A percentile compares a stretch with the other conserved stretches of the same genome.
phyloP scores from a whole-genome alignment of 2,113 vertebrate species.

The Corydoras maculifer region DNA sequence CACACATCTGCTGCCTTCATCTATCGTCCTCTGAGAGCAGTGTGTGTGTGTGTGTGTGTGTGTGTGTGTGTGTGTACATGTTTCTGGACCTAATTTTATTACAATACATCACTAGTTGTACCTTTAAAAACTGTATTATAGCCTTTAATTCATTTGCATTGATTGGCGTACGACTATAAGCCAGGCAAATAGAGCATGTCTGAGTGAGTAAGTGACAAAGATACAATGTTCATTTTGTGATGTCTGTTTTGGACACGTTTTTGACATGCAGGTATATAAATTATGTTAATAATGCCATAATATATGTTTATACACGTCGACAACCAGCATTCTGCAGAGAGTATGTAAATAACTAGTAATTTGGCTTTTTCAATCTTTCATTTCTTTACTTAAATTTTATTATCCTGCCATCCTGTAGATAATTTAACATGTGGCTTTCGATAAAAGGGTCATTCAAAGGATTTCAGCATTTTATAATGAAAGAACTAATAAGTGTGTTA shows the following conservation, averaged over 20 bases:
- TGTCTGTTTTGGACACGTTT: neutral
- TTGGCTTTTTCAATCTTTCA: neutral
- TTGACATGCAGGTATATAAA: neutral
- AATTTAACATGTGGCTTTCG: no score
- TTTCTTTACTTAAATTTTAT: neutral
- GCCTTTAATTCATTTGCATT: neutral
- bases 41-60: conserved; percentile 11
- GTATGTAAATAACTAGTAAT: no score
- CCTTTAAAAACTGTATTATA: neutral
- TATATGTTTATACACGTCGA: neutral
- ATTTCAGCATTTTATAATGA: no score
- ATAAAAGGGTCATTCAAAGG: no score
- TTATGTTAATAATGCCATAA: neutral
- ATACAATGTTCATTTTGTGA: neutral
- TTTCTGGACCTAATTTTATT: conserved; percentile 18
- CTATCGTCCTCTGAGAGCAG: conserved; percentile 25
- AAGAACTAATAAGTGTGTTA: no score
- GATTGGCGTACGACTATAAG: neutral
- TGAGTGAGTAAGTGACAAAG: neutral
- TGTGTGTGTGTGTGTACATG: neutral
- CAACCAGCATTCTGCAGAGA: neutral
- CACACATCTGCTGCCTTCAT: conserved; percentile 42
- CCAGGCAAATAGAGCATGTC: neutral
- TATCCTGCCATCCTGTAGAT: neutral
- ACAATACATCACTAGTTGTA: conserved; percentile 31